Evolutionary conservation across 92 coral and sea anemone species (phyloP).

Genomic region (Parazoanthus darwini): DNA sequence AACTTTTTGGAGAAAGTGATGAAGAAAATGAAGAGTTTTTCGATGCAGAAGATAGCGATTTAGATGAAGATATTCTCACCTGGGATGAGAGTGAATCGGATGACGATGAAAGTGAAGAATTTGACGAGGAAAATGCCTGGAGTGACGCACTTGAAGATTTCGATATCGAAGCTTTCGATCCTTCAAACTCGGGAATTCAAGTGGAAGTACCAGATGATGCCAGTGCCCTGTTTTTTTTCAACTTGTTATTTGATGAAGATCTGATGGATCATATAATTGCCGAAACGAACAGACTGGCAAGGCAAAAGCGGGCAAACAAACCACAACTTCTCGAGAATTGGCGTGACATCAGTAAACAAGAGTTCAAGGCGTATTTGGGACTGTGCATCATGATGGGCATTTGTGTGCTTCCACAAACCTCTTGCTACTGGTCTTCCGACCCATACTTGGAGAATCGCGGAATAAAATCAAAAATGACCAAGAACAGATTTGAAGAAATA

Average conservation of each 20-base stretch:
- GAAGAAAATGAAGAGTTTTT: not conserved
- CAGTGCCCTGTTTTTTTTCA: not conserved
- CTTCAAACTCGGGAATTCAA: not conserved
- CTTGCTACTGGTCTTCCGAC: not conserved
- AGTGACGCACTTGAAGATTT: not conserved
- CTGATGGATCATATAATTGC: not conserved
- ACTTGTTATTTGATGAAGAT: not conserved
- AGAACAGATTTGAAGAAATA: constrained; percentile 45
- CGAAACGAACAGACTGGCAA: not conserved
- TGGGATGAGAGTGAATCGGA: not conserved
- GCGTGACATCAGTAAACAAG: not conserved
- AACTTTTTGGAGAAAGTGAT: not conserved
- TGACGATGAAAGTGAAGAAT: not conserved
- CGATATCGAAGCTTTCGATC: not conserved
- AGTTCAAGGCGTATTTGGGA: no score
- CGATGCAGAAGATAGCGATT: not conserved
- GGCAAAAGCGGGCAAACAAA: not conserved
- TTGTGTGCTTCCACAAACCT: not conserved
- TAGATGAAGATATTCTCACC: not conserved
- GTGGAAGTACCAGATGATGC: not conserved
- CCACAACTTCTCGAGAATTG: not conserved
- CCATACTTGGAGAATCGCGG: not conserved
- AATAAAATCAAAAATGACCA: not conserved
- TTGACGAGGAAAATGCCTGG: not conserved
- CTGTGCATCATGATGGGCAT: no score